Conservation (phyloP, 2,888 invertebrate genomes). For the Drosophila putrida region DNA sequence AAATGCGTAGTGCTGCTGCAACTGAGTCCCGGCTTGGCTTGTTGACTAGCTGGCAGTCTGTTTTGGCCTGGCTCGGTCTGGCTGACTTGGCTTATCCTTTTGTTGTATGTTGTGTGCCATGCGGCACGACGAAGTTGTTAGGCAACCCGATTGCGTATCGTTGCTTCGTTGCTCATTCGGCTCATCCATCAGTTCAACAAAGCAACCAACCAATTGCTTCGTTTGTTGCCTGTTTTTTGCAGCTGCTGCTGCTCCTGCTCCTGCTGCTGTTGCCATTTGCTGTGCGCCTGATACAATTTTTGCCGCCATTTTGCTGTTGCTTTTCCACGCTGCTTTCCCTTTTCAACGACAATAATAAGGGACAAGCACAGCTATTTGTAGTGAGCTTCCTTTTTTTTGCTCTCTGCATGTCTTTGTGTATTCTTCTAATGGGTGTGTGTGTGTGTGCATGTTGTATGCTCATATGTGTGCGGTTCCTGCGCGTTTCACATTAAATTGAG, state of each 20-base stretch:
- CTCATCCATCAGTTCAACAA: neutral
- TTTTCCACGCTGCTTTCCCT: slow-evolving; percentile 56
- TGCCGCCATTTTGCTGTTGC: slow-evolving; percentile 74
- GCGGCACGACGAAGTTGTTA: slow-evolving; percentile 66
- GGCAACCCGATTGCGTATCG: slow-evolving; percentile 58
- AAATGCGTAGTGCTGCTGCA: slow-evolving; percentile 75
- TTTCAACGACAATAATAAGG: slow-evolving; percentile 51
- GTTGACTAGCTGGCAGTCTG: slow-evolving; percentile 54
- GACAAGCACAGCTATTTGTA: slow-evolving; percentile 65
- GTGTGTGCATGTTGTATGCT: slow-evolving; percentile 16
- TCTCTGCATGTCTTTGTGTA: neutral
- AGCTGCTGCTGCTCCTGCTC: slow-evolving; percentile 8
- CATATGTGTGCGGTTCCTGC: slow-evolving; percentile 58
- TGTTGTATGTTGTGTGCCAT: slow-evolving; percentile 49
- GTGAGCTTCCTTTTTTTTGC: slow-evolving; percentile 57
- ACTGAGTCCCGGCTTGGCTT: slow-evolving; percentile 77
- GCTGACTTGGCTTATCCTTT: slow-evolving; percentile 74
- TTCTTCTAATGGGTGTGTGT: neutral
- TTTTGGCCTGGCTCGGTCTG: slow-evolving; percentile 27
- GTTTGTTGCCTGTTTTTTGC: slow-evolving; percentile 10
- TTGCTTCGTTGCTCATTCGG: slow-evolving; percentile 37
- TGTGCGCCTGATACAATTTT: slow-evolving; percentile 69
- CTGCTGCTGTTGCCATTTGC: slow-evolving; percentile 28
- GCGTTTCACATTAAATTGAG: slow-evolving; percentile 76
- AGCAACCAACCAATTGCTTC: slow-evolving; percentile 5